phyloP scores from a whole-genome alignment of 1,140 invertebrate genomes.

The Chrysoperla carnea region DNA sequence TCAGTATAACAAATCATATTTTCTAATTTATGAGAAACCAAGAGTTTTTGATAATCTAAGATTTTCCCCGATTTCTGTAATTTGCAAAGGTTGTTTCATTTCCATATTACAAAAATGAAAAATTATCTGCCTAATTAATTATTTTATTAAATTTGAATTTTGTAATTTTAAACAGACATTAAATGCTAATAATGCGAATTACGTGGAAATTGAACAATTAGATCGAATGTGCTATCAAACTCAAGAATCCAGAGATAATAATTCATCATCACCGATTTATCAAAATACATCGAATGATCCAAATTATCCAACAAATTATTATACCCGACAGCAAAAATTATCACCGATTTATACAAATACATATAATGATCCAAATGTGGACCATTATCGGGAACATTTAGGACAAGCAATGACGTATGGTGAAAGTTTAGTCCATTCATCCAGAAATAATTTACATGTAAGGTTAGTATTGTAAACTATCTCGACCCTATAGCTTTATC shows the following conservation, averaged over 20 bases:
- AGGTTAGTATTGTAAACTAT: neutral
- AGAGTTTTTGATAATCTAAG: too few relatives aligned
- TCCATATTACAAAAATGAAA: too few relatives aligned
- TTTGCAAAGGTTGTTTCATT: too few relatives aligned
- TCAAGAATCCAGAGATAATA: slow-evolving; percentile 14
- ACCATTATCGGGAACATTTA: neutral
- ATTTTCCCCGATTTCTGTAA: too few relatives aligned
- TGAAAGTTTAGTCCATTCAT: neutral
- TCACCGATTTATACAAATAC: slow-evolving; percentile 21
- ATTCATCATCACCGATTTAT: slow-evolving; percentile 20
- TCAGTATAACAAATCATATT: too few relatives aligned
- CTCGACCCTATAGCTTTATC: too few relatives aligned
- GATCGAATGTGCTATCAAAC: slow-evolving; percentile 24
- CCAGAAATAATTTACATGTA: neutral
- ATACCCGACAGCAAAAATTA: neutral
- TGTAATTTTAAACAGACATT: neutral
- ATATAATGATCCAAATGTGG: neutral
- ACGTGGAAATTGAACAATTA: slow-evolving; percentile 33
- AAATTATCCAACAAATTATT: slow-evolving; percentile 2
- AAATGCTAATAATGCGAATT: slow-evolving; percentile 24
- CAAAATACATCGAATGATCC: slow-evolving; percentile 18
- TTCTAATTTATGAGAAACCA: too few relatives aligned
- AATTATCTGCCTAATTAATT: too few relatives aligned
- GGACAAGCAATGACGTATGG: neutral
- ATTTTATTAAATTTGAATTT: neutral